These are phyloP conservation scores for Rhinolophus sinicus DNA, from an alignment of 2,113 vertebrate species.

Conservation along the genomic window DNA sequence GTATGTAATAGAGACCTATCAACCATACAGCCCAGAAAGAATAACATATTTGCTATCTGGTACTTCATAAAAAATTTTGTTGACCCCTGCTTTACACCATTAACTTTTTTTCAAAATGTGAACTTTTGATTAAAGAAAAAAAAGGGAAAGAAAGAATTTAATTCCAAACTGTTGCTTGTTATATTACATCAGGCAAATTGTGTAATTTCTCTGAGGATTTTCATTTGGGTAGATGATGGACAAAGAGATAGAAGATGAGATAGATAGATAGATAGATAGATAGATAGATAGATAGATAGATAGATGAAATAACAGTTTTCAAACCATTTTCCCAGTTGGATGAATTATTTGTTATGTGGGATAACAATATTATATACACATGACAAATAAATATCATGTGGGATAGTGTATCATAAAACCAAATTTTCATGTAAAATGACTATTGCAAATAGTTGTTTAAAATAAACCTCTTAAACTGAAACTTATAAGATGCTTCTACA, in stretches of 20 bases:
- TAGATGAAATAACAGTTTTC: background rate
- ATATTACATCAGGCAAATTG: background rate
- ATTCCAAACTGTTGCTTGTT: background rate
- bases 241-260: background rate
- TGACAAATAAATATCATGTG: background rate
- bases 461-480: background rate
- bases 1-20: background rate
- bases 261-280: background rate
- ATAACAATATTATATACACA: background rate
- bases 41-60: background rate
- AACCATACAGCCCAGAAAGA: background rate
- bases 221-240: background rate
- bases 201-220: background rate
- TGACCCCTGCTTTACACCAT: background rate
- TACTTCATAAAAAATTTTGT: background rate
- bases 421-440: background rate
- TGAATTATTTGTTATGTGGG: background rate
- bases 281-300: background rate
- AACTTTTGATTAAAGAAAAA: background rate
- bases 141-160: background rate
- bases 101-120: background rate
- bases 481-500: background rate
- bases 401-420: background rate
- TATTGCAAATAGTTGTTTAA: background rate
- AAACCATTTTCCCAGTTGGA: background rate